Evolutionary conservation across 2,797 vertebrate species (phyloP).

Genomic region (Cyclura pinguis): DNA sequence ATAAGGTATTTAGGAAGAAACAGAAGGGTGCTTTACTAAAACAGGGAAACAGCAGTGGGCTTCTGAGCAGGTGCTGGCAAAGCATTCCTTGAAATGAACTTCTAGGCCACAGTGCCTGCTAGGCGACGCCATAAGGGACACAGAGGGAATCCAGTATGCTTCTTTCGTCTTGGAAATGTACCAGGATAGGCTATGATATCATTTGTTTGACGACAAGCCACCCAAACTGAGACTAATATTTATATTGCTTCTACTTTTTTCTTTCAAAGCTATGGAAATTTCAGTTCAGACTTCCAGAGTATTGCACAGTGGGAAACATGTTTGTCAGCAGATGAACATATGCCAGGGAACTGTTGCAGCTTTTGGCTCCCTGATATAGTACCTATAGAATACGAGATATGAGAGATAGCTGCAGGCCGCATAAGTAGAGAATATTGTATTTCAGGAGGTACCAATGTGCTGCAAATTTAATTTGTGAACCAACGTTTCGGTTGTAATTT

Average conservation of each 20-base stretch:
- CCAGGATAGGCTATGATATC: not conserved
- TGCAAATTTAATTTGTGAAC: not conserved
- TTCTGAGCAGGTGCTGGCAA: constrained; percentile 2
- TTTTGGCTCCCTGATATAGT: too few relatives aligned
- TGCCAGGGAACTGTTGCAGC: not conserved
- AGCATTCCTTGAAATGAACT: not conserved
- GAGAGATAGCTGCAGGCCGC: not conserved
- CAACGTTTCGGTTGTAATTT: not conserved
- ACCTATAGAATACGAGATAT: not conserved
- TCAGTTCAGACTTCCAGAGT: not conserved
- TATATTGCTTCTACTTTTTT: not conserved
- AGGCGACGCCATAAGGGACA: not conserved
- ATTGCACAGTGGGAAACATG: not conserved
- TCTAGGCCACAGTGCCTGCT: not conserved
- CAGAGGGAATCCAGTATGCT: not conserved
- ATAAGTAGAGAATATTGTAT: not conserved
- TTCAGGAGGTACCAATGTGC: too few relatives aligned
- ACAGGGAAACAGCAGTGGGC: not conserved
- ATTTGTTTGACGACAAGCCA: not conserved
- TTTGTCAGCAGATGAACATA: not conserved
- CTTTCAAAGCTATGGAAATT: not conserved
- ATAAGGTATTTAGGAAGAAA: constrained; percentile 18
- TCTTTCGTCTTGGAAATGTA: not conserved
- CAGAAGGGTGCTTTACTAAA: not conserved
- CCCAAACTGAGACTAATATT: not conserved